Evolutionary conservation across 1,140 invertebrate species (phyloP), one percentile per base, ranked within the genome.

Genomic region (Ditylenchus dipsaci): DNA sequence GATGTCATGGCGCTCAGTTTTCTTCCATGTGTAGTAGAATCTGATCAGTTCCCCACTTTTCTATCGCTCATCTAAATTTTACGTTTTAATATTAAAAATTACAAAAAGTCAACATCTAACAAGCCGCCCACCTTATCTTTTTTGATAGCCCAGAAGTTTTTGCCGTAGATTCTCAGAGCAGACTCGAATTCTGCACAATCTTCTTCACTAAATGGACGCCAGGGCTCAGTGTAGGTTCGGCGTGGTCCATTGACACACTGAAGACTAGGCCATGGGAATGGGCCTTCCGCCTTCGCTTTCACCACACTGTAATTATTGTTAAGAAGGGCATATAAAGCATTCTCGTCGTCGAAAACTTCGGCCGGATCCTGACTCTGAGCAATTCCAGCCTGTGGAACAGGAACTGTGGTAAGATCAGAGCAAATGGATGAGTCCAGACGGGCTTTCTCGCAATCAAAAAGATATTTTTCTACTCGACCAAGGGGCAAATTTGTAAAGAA

Each of bases 1-100:
- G 1, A 90, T 89, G 85, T 97, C 95, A 84, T 96, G 92, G 47
- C 95, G 86, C 83, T 97, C 93, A 58, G 94, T 96, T 85, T 97
- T 97, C 84, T 97, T 97, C 94, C 94, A 97, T 33, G 96, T 87
- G 82, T 97, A 97, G 86, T 97, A 97, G 86, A 97, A 97, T 82
- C 96, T 92, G 43, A 97, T 92, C 57, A 97, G 85, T 85, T 97
- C 95, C 29, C 91, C 27, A 97, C 93, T n/a, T 92, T 92, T 81
- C 93, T 86, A 59, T 93, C 95, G 80, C 90, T 87, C 21, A 93
- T 90, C 88, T 90, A 72, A 53, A 81, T 72, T 43, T 49, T 38
- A 74, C 59, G 26, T 30, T 11, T 63, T 65, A 65, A 53, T 60
- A 58, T 15, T 53, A 65, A 1, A 63, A 30, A 77, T n/a, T n/a